These are phyloP conservation scores for Drosophila anomalata DNA, from an alignment of 2,888 invertebrate genomes.

Conservation along the genomic window DNA sequence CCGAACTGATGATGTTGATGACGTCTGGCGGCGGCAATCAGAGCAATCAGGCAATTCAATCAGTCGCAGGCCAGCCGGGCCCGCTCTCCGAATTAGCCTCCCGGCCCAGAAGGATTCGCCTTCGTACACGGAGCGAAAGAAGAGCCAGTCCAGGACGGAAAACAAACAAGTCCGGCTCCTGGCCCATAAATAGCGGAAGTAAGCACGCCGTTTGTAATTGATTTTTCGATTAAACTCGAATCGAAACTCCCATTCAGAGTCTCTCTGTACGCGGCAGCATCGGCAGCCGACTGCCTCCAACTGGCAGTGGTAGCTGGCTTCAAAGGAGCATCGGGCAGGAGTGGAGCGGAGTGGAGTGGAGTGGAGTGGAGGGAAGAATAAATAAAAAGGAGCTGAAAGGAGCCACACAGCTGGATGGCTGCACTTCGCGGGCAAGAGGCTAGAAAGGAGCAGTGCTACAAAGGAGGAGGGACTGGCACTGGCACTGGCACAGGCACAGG, in stretches of 20 bases:
- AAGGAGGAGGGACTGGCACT: background rate
- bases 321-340: constrained; percentile 13
- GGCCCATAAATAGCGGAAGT: background rate
- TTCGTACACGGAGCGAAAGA: constrained; percentile 1
- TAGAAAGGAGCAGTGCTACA: constrained; percentile 14
- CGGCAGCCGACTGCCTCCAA: constrained; percentile 12
- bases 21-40: constrained; percentile 68
- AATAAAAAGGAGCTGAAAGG: constrained; percentile 5
- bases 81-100: constrained; percentile 14
- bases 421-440: constrained; percentile 2
- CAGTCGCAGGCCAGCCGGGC: constrained; percentile 48
- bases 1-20: constrained; percentile 50
- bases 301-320: constrained; percentile 30
- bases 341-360: background rate
- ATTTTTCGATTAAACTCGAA: constrained; percentile 1
- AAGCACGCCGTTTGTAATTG: background rate
- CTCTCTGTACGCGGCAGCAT: background rate
- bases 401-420: constrained; percentile 5
- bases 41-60: constrained; percentile 75
- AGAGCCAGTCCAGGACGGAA: background rate
- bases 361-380: background rate
- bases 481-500: constrained; percentile 3
- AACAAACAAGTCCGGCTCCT: too few species aligned
- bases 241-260: background rate
- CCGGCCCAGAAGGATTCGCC: background rate